Evolutionary conservation across 1,140 invertebrate genomes (phyloP), one percentile per base, ranked within the genome.

Genomic region (Dicyema japonicum): DNA sequence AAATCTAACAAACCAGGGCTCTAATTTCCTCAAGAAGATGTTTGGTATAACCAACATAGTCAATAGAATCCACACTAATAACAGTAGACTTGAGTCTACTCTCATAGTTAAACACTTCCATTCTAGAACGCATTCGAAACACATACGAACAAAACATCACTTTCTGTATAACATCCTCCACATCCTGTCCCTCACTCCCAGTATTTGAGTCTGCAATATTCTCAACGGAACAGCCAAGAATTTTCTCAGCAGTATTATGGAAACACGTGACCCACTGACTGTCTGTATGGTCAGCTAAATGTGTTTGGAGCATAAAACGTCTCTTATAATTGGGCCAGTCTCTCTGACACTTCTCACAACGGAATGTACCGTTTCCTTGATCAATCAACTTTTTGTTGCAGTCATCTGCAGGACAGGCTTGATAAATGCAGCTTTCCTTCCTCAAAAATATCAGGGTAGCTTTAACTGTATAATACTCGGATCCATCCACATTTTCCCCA

Each of bases 381-480:
- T 88, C 76, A 15, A 80, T 52, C 1, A 67, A 61, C 49, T 92
- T 90, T 42, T 88, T 90, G 39, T 82, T 80, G 45, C 78, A 90
- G 21, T 62, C 59, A 7, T 66, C 59, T 29, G 59, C 56, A 0
- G 75, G 69, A 40, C 80, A 90, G 2, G 74, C 65, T 53, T 74
- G 67, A 42, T 92, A 92, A 22, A 78, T 46, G 16, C 65, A 59
- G 42, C 72, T 78, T 33, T 80, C 71, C 59, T 50, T 52, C 38
- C 60, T 59, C 13, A 72, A 45, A 24, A 67, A 49, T 24, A 64
- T 54, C 12, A 76, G 45, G 3, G 60, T 62, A 1, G 59, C 69
- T 41, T 66, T 65, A 12, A 50, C 47, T 32, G 60, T 61, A 49
- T 63, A 82, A 37, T 68, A 69, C 37, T 75, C 72, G 0, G 67